Evolutionary conservation across 2,797 vertebrate genomes (phyloP).

Genomic region (Falco cherrug): DNA sequence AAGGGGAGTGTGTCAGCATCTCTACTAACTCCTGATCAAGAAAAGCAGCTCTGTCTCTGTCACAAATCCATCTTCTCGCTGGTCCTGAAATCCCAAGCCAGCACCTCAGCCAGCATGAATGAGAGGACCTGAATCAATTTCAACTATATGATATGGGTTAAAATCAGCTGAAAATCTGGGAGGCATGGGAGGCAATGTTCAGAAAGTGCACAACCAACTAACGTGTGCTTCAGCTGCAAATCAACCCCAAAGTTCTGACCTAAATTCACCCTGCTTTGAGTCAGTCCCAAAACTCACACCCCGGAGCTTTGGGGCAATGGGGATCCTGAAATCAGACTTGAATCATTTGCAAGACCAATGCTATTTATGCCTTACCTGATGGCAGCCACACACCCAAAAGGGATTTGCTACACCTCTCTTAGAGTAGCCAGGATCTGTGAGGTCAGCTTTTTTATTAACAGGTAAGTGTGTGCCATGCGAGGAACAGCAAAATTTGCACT

Average conservation of each 20-base stretch:
- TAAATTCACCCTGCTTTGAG: neutral
- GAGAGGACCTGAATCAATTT: neutral
- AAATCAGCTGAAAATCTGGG: neutral
- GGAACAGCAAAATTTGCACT: conserved; percentile 54
- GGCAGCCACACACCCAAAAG: neutral
- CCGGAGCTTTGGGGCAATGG: neutral
- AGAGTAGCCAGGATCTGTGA: neutral
- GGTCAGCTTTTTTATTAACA: conserved; percentile 25
- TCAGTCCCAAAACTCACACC: neutral
- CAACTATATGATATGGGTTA: neutral
- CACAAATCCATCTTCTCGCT: neutral
- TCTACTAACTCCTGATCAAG: neutral
- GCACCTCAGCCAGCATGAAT: neutral
- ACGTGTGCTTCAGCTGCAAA: neutral
- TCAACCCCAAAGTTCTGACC: neutral
- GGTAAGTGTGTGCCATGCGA: conserved; percentile 9
- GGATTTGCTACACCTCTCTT: neutral
- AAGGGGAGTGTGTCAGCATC: neutral
- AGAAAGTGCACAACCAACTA: neutral
- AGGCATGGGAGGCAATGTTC: neutral
- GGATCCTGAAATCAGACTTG: neutral
- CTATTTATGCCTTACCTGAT: neutral
- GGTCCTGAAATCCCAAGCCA: neutral
- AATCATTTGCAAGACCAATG: neutral
- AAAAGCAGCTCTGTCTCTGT: neutral